Evolutionary conservation across 2,888 invertebrate genomes (phyloP).

Genomic region (Mesodorylaimus sp.): DNA sequence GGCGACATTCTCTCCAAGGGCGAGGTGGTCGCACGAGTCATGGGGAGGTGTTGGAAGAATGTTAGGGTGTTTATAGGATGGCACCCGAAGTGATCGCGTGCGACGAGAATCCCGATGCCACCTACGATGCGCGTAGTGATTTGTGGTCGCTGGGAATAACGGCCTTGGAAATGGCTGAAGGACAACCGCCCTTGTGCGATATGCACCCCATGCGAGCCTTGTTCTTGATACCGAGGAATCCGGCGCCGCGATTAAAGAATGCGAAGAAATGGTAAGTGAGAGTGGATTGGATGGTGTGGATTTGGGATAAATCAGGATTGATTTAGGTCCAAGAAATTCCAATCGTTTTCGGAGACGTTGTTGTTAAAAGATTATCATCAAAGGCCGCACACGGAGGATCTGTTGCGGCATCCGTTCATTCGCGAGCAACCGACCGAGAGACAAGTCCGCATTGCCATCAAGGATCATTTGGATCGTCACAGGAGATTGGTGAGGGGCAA

Average conservation of each 20-base stretch:
- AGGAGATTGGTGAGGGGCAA: constrained; percentile 15
- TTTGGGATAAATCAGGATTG: no score
- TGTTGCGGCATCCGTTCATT: constrained; percentile 90
- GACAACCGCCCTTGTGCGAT: constrained; percentile 95
- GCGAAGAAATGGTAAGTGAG: constrained; percentile 32
- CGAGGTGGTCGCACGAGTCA: no score
- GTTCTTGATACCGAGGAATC: constrained; percentile 94
- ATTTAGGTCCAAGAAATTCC: constrained; percentile 63
- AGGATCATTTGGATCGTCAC: constrained; percentile 86
- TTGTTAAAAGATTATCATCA: constrained; percentile 97
- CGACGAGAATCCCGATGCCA: constrained; percentile 98
- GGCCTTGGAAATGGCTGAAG: constrained; percentile 98
- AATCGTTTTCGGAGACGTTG: constrained; percentile 86
- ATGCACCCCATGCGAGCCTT: constrained; percentile 96
- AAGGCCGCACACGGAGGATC: constrained; percentile 92
- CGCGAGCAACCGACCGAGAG: constrained; percentile 95
- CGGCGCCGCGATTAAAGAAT: constrained; percentile 76
- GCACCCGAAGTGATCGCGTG: constrained; percentile 98
- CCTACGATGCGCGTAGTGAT: constrained; percentile 63
- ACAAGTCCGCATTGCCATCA: constrained; percentile 90
- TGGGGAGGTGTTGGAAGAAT: no score
- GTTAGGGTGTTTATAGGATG: no score
- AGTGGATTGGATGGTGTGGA: not conserved
- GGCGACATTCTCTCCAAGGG: no score
- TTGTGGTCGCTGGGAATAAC: constrained; percentile 61